Evolutionary conservation across 2,113 vertebrate species (phyloP).

Genomic region (Microtus pennsylvanicus): DNA sequence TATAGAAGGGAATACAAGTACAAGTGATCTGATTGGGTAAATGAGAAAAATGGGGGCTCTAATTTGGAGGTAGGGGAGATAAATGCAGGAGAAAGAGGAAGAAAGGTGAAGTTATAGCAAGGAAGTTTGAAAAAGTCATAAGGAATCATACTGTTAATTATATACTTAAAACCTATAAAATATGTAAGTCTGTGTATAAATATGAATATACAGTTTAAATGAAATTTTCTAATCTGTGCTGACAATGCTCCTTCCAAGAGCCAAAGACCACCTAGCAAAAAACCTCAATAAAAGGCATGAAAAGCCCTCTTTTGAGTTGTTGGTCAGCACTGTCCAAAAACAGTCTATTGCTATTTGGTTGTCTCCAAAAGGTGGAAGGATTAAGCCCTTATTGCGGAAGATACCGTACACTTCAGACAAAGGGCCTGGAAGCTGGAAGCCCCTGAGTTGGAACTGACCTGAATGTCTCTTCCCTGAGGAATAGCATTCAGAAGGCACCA

Average conservation of each 20-base stretch:
- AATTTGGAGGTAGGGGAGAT: not conserved
- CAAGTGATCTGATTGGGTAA: not conserved
- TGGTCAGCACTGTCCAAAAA: not conserved
- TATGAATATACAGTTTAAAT: not conserved
- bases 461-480: not conserved
- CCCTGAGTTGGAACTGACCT: not conserved
- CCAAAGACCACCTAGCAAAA: not conserved
- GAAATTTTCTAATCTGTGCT: not conserved
- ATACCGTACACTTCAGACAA: not conserved
- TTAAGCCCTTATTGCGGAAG: not conserved
- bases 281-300: not conserved
- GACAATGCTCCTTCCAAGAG: not conserved
- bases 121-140: not conserved
- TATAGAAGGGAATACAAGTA: not conserved
- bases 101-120: not conserved
- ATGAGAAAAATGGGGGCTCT: not conserved
- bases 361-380: not conserved
- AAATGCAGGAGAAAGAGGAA: not conserved
- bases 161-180: not conserved
- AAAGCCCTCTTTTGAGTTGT: not conserved
- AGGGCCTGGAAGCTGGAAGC: not conserved
- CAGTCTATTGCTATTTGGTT: not conserved
- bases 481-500: not conserved
- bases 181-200: not conserved
- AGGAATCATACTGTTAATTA: not conserved